Conservation (phyloP, 1,140 invertebrate genomes). For the Neodiprion lecontei region DNA sequence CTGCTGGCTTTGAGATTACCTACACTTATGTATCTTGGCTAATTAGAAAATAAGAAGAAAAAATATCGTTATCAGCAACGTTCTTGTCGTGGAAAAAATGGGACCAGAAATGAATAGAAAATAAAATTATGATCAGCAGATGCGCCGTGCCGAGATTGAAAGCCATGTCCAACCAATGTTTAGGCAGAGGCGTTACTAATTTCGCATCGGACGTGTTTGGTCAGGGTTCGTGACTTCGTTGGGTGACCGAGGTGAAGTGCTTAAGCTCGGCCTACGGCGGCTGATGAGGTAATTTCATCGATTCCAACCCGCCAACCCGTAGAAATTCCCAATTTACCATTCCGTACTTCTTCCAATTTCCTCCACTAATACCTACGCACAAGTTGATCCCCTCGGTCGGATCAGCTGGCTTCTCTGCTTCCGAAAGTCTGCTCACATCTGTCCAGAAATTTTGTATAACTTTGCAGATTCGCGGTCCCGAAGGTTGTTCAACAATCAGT, state of each 20-base stretch:
- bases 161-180: not conserved
- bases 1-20: no score
- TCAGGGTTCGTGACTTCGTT: not conserved
- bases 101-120: not conserved
- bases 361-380: no score
- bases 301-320: not conserved
- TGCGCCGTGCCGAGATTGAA: not conserved
- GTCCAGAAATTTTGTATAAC: no score
- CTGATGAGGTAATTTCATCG: not conserved
- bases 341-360: no score
- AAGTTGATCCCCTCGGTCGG: no score
- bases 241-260: not conserved
- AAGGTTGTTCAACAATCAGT: conserved; percentile 29
- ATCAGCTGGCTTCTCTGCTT: no score
- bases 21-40: no score
- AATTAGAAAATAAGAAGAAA: not conserved
- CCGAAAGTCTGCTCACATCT: no score
- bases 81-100: not conserved
- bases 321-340: not conserved
- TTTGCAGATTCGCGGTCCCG: conserved; percentile 14
- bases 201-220: not conserved
- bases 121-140: not conserved
- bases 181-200: conserved; percentile 1
- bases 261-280: not conserved
- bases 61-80: not conserved